phyloP scores from a whole-genome alignment of 1,140 invertebrate genomes.

The Euwallacea fornicatus region DNA sequence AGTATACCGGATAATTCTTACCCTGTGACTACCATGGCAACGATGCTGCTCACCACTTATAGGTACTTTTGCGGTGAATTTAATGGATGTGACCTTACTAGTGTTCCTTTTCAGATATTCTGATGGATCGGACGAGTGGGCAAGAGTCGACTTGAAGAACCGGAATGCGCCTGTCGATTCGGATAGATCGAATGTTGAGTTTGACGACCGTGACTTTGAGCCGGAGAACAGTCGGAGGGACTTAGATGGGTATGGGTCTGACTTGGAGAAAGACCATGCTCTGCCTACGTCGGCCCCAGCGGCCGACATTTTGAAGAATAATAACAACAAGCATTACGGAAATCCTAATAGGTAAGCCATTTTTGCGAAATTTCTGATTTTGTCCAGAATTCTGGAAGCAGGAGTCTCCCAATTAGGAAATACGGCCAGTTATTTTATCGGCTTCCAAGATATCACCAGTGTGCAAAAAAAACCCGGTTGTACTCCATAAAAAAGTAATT shows the following conservation, averaged over 20 bases:
- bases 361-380: background rate
- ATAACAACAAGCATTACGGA: conserved; percentile 69
- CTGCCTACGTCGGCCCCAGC: conserved; percentile 70
- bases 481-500: too few relatives aligned
- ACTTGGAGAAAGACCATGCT: conserved; percentile 67
- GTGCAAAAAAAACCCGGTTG: too few relatives aligned
- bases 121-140: conserved; percentile 50
- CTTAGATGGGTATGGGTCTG: conserved; percentile 61
- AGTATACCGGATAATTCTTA: conserved; percentile 67
- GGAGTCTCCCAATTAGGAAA: too few relatives aligned
- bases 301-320: conserved; percentile 70
- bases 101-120: conserved; percentile 48
- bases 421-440: too few relatives aligned
- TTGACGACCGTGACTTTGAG: conserved; percentile 42
- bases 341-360: conserved; percentile 58
- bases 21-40: conserved; percentile 63
- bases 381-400: too few relatives aligned
- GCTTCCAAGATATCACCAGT: too few relatives aligned
- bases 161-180: conserved; percentile 33
- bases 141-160: conserved; percentile 49
- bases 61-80: conserved; percentile 34
- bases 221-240: conserved; percentile 42
- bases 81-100: background rate
- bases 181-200: conserved; percentile 38
- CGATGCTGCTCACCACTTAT: conserved; percentile 61